Conservation (phyloP, 2,888 invertebrate genomes). For the Apocheima hispidaria region DNA sequence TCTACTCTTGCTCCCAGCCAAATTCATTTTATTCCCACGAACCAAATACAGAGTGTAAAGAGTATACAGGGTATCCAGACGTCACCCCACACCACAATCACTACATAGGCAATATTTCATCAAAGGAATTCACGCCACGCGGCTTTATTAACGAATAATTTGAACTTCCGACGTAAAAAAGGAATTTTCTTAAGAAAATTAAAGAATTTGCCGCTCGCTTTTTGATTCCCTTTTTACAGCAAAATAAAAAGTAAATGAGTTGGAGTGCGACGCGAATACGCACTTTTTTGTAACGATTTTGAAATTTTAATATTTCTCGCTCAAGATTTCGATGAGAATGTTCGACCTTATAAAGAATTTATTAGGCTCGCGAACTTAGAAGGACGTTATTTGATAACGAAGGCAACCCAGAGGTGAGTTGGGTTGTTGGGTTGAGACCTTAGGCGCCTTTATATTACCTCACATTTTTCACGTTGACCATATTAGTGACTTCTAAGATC, state of each 20-base stretch:
- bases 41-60: constrained; percentile 4
- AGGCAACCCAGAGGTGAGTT: constrained; percentile 14
- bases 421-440: no score
- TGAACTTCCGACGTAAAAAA: constrained; percentile 65
- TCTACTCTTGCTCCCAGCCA: constrained; percentile 83
- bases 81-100: constrained; percentile 62
- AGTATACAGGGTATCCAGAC: constrained; percentile 14
- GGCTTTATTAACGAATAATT: constrained; percentile 80
- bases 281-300: constrained; percentile 45
- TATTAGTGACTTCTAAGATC: not conserved
- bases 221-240: constrained; percentile 66
- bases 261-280: constrained; percentile 56
- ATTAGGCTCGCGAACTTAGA: constrained; percentile 44
- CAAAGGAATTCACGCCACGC: constrained; percentile 75
- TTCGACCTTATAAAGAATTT: constrained; percentile 63
- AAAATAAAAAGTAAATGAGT: constrained; percentile 69
- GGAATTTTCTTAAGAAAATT: constrained; percentile 76
- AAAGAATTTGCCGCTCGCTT: constrained; percentile 69
- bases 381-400: constrained; percentile 48
- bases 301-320: constrained; percentile 61
- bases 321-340: constrained; percentile 49
- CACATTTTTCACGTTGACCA: constrained; percentile 11
- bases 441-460: constrained; percentile 15
- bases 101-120: constrained; percentile 78
- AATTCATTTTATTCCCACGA: constrained; percentile 77